Evolutionary conservation across 2,888 invertebrate species (phyloP).

Genomic region (Stenolophus ochropezus): DNA sequence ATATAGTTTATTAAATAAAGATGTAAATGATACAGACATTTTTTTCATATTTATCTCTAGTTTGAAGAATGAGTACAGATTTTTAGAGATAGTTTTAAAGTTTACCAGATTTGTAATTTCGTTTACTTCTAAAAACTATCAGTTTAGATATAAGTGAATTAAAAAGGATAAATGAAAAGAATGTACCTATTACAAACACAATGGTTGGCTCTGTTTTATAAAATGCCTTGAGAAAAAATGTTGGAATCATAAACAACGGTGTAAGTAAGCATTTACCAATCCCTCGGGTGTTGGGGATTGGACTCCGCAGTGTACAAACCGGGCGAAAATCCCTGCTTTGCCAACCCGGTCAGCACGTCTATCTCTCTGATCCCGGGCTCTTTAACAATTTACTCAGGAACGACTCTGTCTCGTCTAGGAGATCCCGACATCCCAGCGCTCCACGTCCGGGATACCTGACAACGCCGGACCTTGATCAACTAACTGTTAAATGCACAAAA

Average conservation of each 20-base stretch:
- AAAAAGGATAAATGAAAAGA: too few relatives aligned
- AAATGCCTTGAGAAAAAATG: not conserved
- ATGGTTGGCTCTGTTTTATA: not conserved
- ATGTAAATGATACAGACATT: too few relatives aligned
- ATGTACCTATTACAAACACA: too few relatives aligned
- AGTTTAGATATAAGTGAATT: too few relatives aligned
- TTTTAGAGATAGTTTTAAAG: too few relatives aligned
- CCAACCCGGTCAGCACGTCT: conserved; percentile 26
- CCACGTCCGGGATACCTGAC: not conserved
- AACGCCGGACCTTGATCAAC: not conserved
- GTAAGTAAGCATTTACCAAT: conserved; percentile 28
- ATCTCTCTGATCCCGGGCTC: conserved; percentile 11
- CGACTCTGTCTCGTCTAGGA: not conserved
- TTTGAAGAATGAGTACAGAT: too few relatives aligned
- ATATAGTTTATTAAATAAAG: too few relatives aligned
- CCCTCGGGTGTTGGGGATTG: not conserved
- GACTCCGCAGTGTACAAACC: not conserved
- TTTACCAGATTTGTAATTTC: too few relatives aligned
- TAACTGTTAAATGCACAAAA: not conserved
- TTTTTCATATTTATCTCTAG: too few relatives aligned
- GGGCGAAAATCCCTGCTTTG: conserved; percentile 7
- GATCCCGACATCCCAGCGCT: not conserved
- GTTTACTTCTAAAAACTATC: too few relatives aligned
- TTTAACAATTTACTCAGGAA: conserved; percentile 24
- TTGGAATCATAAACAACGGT: conserved; percentile 14